Base-by-base conservation (phyloP, 1,140 invertebrate species). In the Philotrypesis tridentata region DNA sequence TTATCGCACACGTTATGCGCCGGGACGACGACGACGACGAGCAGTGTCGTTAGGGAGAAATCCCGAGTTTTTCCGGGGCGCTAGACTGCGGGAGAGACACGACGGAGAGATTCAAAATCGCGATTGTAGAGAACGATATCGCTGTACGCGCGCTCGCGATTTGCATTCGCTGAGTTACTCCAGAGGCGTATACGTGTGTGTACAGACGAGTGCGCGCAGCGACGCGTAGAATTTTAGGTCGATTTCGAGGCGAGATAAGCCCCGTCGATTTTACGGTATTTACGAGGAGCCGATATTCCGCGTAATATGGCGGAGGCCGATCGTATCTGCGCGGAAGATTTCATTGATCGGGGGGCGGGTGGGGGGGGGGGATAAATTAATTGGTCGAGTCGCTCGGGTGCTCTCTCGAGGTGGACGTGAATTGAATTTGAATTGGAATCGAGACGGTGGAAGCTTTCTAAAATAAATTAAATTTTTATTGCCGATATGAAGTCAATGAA, bases 1-100 rank as follows among this genome's bases (percentile, higher is more conserved):
- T 40, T 78, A 78, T 48, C 9, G 63, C 37, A n/a, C n/a, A n/a
- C n/a, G n/a, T n/a, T n/a, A n/a, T n/a, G n/a, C n/a, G n/a, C n/a
- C n/a, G n/a, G n/a, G n/a, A n/a, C n/a, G n/a, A n/a, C n/a, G n/a
- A n/a, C n/a, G n/a, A n/a, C n/a, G n/a, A n/a, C n/a, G n/a, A n/a
- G n/a, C n/a, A 33, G 65, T 78, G 65, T 78, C 65, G 75, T 78
- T 78, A 78, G 65, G 48, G 75, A 68, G 75, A 78, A 78, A 78
- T 55, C 55, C 40, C 31, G 27, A 11, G 21, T 65, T 65, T 65
- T n/a, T n/a, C n/a, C n/a, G n/a, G n/a, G n/a, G n/a, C n/a, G n/a
- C n/a, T n/a, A n/a, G n/a, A n/a, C n/a, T n/a, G n/a, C n/a, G n/a
- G n/a, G n/a, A n/a, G n/a, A n/a, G n/a, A n/a, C n/a, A n/a, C n/a